Percentiles rank a stretch among this genome's conserved stretches.
These are phyloP conservation scores for Nyctibius grandis DNA, from an alignment of 2,797 vertebrate species.

Conservation along the genomic window DNA sequence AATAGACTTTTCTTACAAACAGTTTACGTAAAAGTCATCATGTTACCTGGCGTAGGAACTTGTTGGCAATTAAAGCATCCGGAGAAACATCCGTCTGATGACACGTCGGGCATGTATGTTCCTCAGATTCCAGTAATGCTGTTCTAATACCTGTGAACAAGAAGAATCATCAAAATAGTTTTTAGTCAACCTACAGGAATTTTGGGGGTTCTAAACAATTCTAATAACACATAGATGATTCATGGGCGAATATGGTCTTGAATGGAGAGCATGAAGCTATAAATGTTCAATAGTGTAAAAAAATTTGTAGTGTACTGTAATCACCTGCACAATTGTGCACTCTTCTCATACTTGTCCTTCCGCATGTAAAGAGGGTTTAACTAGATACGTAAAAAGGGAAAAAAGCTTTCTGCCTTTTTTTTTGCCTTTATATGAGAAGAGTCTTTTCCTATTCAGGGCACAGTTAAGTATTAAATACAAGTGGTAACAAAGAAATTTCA, in stretches of 20 bases:
- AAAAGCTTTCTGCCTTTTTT: background rate
- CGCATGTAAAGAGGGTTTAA: background rate
- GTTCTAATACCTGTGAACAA: slow-evolving; percentile 83
- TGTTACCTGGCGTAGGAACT: slow-evolving; percentile 89
- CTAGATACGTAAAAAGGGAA: background rate
- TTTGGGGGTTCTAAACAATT: background rate
- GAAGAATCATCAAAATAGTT: background rate
- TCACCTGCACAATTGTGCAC: no score
- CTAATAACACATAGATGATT: background rate
- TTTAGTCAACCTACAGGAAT: background rate
- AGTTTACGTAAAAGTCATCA: background rate
- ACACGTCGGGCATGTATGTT: slow-evolving; percentile 88
- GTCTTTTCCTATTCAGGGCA: background rate
- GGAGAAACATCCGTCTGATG: slow-evolving; percentile 87
- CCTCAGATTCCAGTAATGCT: slow-evolving; percentile 88
- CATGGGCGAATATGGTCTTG: background rate
- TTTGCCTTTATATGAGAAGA: background rate
- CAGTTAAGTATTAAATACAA: background rate
- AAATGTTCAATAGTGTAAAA: background rate
- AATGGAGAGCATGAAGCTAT: background rate
- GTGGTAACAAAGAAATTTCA: background rate
- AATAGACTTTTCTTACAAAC: background rate
- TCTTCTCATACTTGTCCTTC: background rate
- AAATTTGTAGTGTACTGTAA: no score
- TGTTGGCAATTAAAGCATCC: slow-evolving; percentile 90